Evolutionary conservation across 1,140 invertebrate species (phyloP), one percentile per base, ranked within the genome.

Genomic region (Drosophila punjabiensis): DNA sequence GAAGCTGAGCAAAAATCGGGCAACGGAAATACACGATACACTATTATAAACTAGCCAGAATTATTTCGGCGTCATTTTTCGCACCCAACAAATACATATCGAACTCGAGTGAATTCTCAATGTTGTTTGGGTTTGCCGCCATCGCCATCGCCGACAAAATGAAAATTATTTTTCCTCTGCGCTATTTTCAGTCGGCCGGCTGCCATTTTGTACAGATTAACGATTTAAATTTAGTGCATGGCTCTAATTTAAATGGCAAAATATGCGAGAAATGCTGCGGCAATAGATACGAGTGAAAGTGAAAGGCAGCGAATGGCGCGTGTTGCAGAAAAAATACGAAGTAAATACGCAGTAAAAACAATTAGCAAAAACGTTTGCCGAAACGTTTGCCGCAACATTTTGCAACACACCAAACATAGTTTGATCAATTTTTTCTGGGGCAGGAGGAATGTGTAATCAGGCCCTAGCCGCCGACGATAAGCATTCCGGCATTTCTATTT

Each of bases 351-450:
- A 8, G 18, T 4, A n/a, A 45, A 33, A 30, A 30, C 33, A 35
- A 33, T 59, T 68, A n/a, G 24, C 32, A 28, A n/a, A 64, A 55
- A 60, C 53, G 11, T 64, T 28, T 39, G 24, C 13, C 28, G 32
- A 33, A 58, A 60, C n/a, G 20, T 68, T 47, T 52, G 45, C 11
- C 4, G 24, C 18, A 50, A 37, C 32, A 37, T 50, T 64, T 50
- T 28, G 24, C 13, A 24, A 3, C 16, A n/a, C 14, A 32, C 37
- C 11, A 55, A 52, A 58, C 39, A 67, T 50, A 83, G 80, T 88
- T 89, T 90, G 82, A 89, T 90, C 86, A 89, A 90, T 89, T 89
- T 80, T 90, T 90, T 86, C 76, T 55, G 68, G 48, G 16, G 35
- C 60, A 39, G 33, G 24, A 43, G 71, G 75, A 59, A 78, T 83